Percentiles rank a stretch among this genome's conserved stretches.
These are phyloP conservation scores for Eira barbara DNA, from an alignment of 2,113 vertebrate genomes.

Conservation along the genomic window DNA sequence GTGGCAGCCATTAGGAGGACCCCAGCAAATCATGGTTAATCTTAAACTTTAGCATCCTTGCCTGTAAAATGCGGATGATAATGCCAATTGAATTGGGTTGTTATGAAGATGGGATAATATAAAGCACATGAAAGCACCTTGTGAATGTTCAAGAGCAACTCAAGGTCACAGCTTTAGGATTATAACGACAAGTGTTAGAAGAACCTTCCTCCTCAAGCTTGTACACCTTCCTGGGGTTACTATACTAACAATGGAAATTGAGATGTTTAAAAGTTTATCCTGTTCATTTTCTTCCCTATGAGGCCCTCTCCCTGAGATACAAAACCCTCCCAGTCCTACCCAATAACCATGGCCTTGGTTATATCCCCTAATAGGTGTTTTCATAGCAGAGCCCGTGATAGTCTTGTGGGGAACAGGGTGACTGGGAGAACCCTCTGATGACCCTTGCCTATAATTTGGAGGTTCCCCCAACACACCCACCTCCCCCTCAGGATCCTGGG, in stretches of 20 bases:
- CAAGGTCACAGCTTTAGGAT: not conserved
- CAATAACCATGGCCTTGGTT: not conserved
- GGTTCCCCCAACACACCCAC: not conserved
- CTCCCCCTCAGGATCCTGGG: not conserved
- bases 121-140: not conserved
- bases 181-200: not conserved
- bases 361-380: not conserved
- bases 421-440: fast-evolving
- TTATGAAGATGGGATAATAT: not conserved
- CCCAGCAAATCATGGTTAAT: not conserved
- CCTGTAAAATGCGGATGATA: not conserved
- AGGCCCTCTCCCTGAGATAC: not conserved
- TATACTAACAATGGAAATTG: not conserved
- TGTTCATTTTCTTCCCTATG: not conserved
- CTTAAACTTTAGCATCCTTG: not conserved
- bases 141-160: not conserved
- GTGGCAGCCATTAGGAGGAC: slow-evolving; percentile 57
- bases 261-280: not conserved
- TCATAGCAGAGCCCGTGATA: not conserved
- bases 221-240: not conserved
- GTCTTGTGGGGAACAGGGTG: not conserved
- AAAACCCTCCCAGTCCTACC: not conserved
- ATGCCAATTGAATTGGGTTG: not conserved
- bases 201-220: not conserved
- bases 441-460: not conserved